These are phyloP conservation scores for Bombus pyrosoma DNA, from an alignment of 1,140 invertebrate species.

Conservation along the genomic window DNA sequence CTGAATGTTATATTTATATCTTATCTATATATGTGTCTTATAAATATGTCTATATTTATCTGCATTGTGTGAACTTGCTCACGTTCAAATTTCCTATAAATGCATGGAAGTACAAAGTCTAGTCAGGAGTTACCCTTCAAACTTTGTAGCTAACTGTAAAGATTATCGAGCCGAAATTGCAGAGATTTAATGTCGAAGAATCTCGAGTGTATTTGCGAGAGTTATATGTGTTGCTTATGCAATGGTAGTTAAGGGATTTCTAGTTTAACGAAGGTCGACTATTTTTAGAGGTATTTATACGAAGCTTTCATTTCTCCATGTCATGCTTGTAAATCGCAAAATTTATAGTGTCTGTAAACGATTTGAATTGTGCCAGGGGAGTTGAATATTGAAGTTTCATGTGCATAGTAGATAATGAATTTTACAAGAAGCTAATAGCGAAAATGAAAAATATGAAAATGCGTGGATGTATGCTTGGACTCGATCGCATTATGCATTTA, in stretches of 20 bases:
- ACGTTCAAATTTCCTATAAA: no score
- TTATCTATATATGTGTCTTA: no score
- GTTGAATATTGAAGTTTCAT: neutral
- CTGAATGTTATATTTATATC: neutral
- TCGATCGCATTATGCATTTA: neutral
- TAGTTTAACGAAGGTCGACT: neutral
- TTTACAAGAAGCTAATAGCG: neutral
- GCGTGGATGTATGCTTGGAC: neutral
- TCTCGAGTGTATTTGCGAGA: neutral
- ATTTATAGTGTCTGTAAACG: neutral
- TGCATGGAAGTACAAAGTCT: no score
- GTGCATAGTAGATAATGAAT: neutral
- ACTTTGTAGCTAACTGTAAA: neutral
- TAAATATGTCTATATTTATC: no score
- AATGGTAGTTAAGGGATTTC: neutral
- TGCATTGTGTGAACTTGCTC: neutral
- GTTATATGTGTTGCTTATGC: neutral
- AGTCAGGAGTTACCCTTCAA: neutral
- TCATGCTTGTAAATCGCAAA: neutral
- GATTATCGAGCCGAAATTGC: no score
- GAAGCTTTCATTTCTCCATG: neutral
- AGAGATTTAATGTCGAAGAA: neutral
- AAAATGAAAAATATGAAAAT: neutral
- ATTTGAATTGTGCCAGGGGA: neutral
- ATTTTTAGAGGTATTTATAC: neutral